Percentiles rank a stretch among this genome's conserved stretches.
Conservation (phyloP, 2,797 vertebrate genomes). For the Coilia nasus region DNA sequence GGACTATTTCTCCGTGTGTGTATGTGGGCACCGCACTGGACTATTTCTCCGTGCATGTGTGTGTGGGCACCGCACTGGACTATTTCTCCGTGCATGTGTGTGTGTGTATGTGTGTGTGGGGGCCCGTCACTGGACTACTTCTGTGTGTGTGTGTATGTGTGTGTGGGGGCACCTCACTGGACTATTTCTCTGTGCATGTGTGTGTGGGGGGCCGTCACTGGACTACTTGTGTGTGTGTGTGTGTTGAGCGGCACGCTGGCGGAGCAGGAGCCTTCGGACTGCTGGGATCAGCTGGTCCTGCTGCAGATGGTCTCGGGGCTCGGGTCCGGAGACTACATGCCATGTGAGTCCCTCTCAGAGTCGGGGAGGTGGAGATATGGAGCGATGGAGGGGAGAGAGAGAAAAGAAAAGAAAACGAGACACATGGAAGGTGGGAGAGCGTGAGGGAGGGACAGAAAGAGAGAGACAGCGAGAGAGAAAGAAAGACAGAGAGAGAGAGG, state of each 20-base stretch:
- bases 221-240: not conserved
- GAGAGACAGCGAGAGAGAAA: no score
- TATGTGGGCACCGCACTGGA: not conserved
- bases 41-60: not conserved
- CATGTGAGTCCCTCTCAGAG: conserved; percentile 71
- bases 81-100: not conserved
- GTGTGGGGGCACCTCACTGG: not conserved
- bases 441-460: no score
- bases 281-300: conserved; percentile 79
- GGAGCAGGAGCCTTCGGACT: conserved; percentile 63
- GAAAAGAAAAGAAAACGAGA: no score
- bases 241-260: conserved; percentile 68
- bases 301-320: conserved; percentile 64
- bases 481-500: no score
- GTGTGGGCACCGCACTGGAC: not conserved
- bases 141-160: not conserved
- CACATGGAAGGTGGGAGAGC: no score
- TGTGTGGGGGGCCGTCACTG: not conserved
- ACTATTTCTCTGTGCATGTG: conserved; percentile 1
- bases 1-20: not conserved
- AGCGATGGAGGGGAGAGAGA: no score
- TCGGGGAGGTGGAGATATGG: no score
- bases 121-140: no score
- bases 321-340: conserved; percentile 71
- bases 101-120: not conserved